Evolutionary conservation across 2,888 invertebrate species (phyloP).

Genomic region (Hoplodrina ambigua): DNA sequence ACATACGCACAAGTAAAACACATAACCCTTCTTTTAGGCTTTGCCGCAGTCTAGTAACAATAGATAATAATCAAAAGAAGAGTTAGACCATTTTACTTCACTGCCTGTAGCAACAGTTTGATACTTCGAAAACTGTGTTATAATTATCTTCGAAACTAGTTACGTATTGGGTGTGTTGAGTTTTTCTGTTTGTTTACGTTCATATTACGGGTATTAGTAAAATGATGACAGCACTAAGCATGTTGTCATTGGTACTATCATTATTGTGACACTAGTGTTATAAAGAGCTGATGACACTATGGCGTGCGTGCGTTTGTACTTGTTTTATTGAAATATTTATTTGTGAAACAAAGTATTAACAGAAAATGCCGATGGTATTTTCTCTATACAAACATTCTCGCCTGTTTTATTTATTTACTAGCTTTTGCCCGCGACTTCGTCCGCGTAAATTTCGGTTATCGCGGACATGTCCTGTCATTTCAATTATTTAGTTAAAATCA

Average conservation of each 20-base stretch:
- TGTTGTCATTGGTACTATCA: constrained; percentile 5
- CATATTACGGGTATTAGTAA: not conserved
- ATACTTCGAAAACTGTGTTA: constrained; percentile 36
- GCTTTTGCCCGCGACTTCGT: no score
- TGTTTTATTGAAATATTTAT: constrained; percentile 12
- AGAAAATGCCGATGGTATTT: no score
- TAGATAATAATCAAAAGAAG: not conserved
- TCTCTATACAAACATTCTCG: no score
- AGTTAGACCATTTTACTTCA: constrained; percentile 3
- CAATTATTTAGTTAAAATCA: no score
- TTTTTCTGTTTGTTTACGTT: constrained; percentile 34
- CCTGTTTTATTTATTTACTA: no score
- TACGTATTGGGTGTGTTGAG: constrained; percentile 23
- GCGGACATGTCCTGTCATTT: no score
- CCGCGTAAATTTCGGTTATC: no score
- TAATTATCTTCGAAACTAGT: constrained; percentile 53
- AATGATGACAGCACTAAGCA: constrained; percentile 19
- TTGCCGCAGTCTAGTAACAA: no score
- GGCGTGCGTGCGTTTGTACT: constrained; percentile 3
- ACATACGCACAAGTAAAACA: no score
- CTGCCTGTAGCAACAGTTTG: constrained; percentile 14
- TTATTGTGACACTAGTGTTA: constrained; percentile 23
- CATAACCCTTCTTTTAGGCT: no score
- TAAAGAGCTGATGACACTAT: constrained; percentile 23
- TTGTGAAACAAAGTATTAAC: not conserved